A percentile compares a stretch with the other conserved stretches of the same genome.
Conservation (phyloP, 2,797 vertebrate species). For the Gadopsis marmoratus region DNA sequence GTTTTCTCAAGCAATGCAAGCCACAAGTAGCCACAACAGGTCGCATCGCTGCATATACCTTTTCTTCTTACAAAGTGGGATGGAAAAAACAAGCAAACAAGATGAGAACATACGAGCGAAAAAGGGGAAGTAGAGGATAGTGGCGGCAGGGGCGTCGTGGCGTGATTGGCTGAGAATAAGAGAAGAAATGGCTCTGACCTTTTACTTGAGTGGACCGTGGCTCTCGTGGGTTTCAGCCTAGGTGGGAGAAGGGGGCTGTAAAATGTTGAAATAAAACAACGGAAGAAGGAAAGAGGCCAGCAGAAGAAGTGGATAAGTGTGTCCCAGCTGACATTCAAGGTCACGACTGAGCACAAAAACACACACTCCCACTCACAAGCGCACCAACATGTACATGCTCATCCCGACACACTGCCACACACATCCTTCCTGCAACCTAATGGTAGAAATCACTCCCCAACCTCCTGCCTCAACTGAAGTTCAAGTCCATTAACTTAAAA, state of each 20-base stretch:
- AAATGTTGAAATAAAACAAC: slow-evolving; percentile 70
- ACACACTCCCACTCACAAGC: slow-evolving; percentile 32
- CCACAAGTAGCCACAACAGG: neutral
- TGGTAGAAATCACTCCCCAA: slow-evolving; percentile 72
- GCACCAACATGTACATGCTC: slow-evolving; percentile 35
- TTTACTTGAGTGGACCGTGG: slow-evolving; percentile 75
- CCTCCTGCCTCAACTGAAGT: slow-evolving; percentile 71
- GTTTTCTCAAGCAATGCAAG: neutral
- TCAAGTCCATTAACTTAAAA: slow-evolving; percentile 77
- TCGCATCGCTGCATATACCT: neutral
- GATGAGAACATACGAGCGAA: slow-evolving; percentile 5
- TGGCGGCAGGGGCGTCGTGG: neutral
- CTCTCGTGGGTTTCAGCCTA: slow-evolving; percentile 69
- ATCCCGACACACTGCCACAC: slow-evolving; percentile 18
- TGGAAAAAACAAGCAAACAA: neutral
- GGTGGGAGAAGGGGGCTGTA: slow-evolving; percentile 52
- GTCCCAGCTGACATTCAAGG: slow-evolving; percentile 74
- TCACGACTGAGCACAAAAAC: slow-evolving; percentile 40
- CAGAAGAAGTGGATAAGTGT: slow-evolving; percentile 74
- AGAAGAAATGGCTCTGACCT: slow-evolving; percentile 77
- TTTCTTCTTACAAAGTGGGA: slow-evolving; percentile 3
- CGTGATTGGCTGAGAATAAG: slow-evolving; percentile 46
- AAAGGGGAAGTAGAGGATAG: slow-evolving; percentile 11
- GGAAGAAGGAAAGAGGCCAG: slow-evolving; percentile 46
- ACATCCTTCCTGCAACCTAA: slow-evolving; percentile 58